Evolutionary conservation across 2,797 vertebrate genomes (phyloP).

Genomic region (Cuniculus paca): DNA sequence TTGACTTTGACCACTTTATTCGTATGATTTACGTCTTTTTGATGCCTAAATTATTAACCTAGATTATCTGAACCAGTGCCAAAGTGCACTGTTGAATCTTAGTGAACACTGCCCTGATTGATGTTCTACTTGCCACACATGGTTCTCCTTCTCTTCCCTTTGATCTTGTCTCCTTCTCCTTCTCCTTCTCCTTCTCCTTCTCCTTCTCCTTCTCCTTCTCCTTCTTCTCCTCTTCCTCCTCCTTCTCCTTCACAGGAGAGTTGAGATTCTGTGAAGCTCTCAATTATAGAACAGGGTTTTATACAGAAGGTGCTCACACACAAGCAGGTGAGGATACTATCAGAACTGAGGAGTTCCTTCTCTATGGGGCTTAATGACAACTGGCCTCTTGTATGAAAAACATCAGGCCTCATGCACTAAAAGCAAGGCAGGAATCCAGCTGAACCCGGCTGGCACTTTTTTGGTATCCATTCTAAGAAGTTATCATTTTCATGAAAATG

Average conservation of each 20-base stretch:
- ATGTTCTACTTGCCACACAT: not conserved
- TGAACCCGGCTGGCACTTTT: constrained; percentile 43
- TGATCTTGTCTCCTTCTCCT: not conserved
- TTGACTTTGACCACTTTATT: constrained; percentile 9
- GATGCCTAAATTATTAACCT: not conserved
- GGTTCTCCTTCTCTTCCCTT: not conserved
- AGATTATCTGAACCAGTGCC: not conserved
- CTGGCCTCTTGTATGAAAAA: not conserved
- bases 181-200: too few relatives aligned
- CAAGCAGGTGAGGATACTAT: not conserved
- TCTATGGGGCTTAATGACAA: constrained; percentile 13
- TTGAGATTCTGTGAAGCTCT: not conserved
- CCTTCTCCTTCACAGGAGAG: not conserved
- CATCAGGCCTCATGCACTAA: constrained; percentile 1
- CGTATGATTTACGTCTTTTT: not conserved
- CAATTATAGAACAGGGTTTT: not conserved
- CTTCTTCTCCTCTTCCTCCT: too few relatives aligned
- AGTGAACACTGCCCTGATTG: too few relatives aligned
- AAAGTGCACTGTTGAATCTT: not conserved
- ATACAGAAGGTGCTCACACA: not conserved
- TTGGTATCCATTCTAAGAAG: constrained; percentile 77
- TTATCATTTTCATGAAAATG: constrained; percentile 77
- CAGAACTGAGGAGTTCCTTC: not conserved
- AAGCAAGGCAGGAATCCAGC: constrained; percentile 23
- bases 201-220: too few relatives aligned